Evolutionary conservation across 2,797 vertebrate species (phyloP), one percentile per base, ranked within the genome.

Genomic region (Cottoperca gobio): DNA sequence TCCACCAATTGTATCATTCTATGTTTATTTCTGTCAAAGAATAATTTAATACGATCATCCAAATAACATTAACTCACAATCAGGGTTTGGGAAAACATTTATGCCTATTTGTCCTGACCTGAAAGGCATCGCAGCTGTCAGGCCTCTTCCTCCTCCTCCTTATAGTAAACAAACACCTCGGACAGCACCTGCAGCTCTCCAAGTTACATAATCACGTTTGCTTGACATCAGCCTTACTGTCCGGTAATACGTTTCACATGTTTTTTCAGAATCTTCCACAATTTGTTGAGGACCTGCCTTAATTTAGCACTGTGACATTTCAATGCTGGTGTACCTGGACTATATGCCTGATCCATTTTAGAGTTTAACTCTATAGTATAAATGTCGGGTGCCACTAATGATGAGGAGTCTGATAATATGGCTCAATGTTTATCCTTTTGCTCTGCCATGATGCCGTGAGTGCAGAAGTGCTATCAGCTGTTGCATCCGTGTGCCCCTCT

Each of bases 61-160:
- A 54, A 43, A 71, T 46, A 68, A 45, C 17, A 71, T 69, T 19
- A 23, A 65, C 58, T 62, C 55, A 48, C 24, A 28, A 31, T 39
- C 24, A 24, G 19, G 54, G 60, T 70, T 75, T 37, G n/a, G 46
- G 63, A 45, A 46, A 83, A 74, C 55, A 35, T 71, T 72, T 68
- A 11, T 70, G 54, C 58, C 19, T n/a, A 19, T 68, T 73, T 76
- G 71, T 72, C 33, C 52, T 39, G 69, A 78, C 42, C 46, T 61
- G 67, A 80, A 68, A 75, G 24, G 67, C 61, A 24, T 75, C 57
- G 2, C 83, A 87, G 79, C 88, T 91, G 86, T 64, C 71, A 37
- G 28, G 76, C 58, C 65, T 82, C 65, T 57, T 50, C 45, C 39
- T 76, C 69, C 70, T 79, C 67, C 68, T 70, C 46, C 54, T 70